Base-by-base conservation (phyloP, 2,888 invertebrate species). In the Sminthurides aquaticus region DNA sequence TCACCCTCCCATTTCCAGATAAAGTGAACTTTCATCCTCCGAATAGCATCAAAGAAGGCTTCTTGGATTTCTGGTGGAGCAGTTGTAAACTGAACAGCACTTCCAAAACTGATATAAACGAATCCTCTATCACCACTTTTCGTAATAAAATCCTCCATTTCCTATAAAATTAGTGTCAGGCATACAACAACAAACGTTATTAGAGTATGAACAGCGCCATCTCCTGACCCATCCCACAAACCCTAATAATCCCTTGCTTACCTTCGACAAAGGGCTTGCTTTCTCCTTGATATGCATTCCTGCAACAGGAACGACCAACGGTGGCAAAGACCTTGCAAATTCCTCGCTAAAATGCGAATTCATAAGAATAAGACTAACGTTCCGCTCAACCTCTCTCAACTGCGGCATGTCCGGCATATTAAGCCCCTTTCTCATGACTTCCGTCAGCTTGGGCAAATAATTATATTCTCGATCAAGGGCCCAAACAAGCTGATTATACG, bases 271-370 rank as follows among this genome's bases (percentile, higher is more conserved):
- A 57, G 59, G 34, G 64, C 65, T 54, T 34, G 20, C 26, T n/a
- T 18, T 57, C 18, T 65, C 61, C n/a, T 61, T 57, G 20, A 61
- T 49, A 56, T 66, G 66, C 49, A 66, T 62, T n/a, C 66, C 66
- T 15, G 62, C 66, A 15, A 66, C 56, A 22, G 64, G 54, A 22
- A 67, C 57, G 1, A 64, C 55, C 18, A 29, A 34, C 1, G 64
- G 64, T 1, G 74, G 74, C 15, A 73, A 57, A 1, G 71, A 68
- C 26, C 73, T 62, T 8, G 73, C 27, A 49, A 67, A 68, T 28
- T 74, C 74, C 27, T 71, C 72, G 11, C 70, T 67, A 49, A 62
- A 70, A 64, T 74, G 72, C 1, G 71, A 63, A 43, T 71, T 72
- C 5, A 56, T 26, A 8, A 74, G 56, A 29, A 73, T 29, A 0